A percentile compares a stretch with the other conserved stretches of the same genome.
Evolutionary conservation across 2,113 vertebrate genomes (phyloP).

Genomic region (Actenoides lindsayi): DNA sequence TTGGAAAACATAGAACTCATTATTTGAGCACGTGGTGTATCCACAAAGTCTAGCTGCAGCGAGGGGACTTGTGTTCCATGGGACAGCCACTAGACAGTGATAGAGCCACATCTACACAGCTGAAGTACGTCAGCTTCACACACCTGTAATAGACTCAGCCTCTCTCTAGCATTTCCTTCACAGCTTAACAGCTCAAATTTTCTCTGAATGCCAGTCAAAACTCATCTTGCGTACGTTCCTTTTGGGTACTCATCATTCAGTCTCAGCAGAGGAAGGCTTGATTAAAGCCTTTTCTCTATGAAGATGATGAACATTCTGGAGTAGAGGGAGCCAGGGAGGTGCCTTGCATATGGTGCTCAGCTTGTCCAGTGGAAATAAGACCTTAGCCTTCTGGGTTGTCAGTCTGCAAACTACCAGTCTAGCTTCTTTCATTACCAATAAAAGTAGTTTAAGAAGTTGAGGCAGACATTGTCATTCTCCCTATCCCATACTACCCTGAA

Average conservation of each 20-base stretch:
- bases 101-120: constrained; percentile 45
- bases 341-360: neutral
- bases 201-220: neutral
- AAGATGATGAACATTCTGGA: neutral
- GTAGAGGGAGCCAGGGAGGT: neutral
- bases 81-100: constrained; percentile 65
- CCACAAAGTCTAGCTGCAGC: constrained; percentile 9
- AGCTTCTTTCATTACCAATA: neutral
- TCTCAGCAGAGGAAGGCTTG: neutral
- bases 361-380: neutral
- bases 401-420: neutral
- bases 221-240: neutral
- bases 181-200: neutral
- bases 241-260: neutral
- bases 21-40: constrained; percentile 28
- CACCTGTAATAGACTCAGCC: neutral
- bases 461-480: neutral
- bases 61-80: constrained; percentile 8
- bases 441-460: neutral
- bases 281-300: neutral
- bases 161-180: neutral
- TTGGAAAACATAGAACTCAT: neutral
- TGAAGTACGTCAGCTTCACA: neutral
- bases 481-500: neutral
- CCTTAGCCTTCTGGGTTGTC: neutral